Conservation (phyloP, 2,888 invertebrate genomes). For the Heliconius hortense region DNA sequence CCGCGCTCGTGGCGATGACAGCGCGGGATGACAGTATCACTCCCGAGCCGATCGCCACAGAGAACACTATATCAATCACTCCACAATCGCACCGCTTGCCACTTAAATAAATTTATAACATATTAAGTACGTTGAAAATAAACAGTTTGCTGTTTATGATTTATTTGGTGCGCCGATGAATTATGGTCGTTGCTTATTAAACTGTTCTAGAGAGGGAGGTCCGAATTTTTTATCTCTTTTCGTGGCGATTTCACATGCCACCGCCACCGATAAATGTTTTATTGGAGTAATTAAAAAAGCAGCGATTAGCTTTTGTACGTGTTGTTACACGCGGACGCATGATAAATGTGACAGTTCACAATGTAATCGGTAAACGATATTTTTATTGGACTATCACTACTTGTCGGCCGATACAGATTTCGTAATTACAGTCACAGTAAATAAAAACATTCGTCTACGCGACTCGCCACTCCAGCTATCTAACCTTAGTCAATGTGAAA, state of each 20-base stretch:
- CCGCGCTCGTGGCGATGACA: constrained; percentile 43
- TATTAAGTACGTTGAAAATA: constrained; percentile 81
- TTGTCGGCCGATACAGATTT: constrained; percentile 56
- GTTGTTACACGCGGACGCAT: constrained; percentile 66
- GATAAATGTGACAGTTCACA: constrained; percentile 71
- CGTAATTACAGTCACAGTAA: constrained; percentile 47
- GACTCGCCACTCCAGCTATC: constrained; percentile 36
- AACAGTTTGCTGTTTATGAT: constrained; percentile 80
- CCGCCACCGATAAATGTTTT: constrained; percentile 76
- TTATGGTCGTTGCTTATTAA: constrained; percentile 74
- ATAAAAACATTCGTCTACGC: constrained; percentile 43
- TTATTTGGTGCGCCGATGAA: constrained; percentile 77
- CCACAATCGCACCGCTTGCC: constrained; percentile 76
- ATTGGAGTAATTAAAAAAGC: constrained; percentile 77
- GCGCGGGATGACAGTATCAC: constrained; percentile 66
- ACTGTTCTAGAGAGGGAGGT: constrained; percentile 65
- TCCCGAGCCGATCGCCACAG: constrained; percentile 65
- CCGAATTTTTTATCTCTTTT: constrained; percentile 67
- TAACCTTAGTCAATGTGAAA: constrained; percentile 55
- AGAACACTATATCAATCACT: constrained; percentile 79
- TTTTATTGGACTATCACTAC: constrained; percentile 60
- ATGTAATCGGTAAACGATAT: constrained; percentile 61
- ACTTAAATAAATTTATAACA: constrained; percentile 82
- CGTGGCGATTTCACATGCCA: constrained; percentile 72
- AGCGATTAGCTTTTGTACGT: constrained; percentile 68